Evolutionary conservation across 2,113 vertebrate species (phyloP).

Genomic region (Paramormyrops kingsleyae): DNA sequence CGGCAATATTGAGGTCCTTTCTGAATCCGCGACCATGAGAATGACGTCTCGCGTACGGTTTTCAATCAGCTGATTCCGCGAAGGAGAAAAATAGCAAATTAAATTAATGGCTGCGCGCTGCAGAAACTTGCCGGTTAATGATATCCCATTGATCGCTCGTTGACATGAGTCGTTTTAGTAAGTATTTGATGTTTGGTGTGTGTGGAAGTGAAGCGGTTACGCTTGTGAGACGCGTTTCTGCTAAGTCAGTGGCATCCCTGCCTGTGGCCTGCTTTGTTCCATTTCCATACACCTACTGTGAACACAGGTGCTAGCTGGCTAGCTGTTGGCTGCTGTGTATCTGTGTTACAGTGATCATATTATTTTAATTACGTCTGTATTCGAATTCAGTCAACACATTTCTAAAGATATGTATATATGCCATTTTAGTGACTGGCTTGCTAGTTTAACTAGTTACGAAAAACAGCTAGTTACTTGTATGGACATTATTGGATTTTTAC

Average conservation of each 20-base stretch:
- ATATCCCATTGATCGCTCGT: constrained; percentile 16
- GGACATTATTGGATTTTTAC: not conserved
- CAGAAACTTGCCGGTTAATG: not conserved
- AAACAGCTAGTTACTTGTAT: not conserved
- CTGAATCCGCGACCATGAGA: constrained; percentile 1
- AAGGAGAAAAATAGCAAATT: constrained; percentile 28
- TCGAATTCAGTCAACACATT: not conserved
- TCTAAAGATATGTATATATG: not conserved
- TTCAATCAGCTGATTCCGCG: constrained; percentile 53
- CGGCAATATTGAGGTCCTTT: constrained; percentile 11
- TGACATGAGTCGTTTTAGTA: constrained; percentile 54
- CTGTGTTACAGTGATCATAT: not conserved
- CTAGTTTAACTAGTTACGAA: not conserved
- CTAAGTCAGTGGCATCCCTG: constrained; percentile 46
- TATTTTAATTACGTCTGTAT: not conserved
- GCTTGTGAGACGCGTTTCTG: constrained; percentile 35
- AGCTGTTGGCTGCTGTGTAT: not conserved
- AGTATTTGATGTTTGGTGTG: constrained; percentile 7
- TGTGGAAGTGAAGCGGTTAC: not conserved
- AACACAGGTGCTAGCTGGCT: not conserved
- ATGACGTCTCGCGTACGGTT: constrained; percentile 44
- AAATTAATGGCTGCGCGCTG: constrained; percentile 16
- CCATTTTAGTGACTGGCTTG: not conserved
- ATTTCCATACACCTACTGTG: not conserved
- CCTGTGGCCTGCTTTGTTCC: constrained; percentile 43